Evolutionary conservation across 2,113 vertebrate genomes (phyloP), one percentile per base, ranked within the genome.

Genomic region (Piprites chloris): DNA sequence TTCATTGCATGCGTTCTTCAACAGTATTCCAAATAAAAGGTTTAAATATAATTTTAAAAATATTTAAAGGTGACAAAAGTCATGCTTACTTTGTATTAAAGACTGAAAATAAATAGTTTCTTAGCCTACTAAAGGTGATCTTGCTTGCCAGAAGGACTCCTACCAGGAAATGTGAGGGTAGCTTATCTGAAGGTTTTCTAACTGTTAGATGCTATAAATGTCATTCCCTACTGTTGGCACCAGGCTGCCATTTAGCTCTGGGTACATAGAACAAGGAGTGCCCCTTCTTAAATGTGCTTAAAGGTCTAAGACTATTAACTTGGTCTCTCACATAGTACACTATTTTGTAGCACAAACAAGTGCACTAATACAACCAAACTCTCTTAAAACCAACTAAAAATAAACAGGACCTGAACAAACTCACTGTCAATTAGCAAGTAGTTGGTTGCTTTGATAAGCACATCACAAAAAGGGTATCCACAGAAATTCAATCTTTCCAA

Each of bases 381-480:
- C 86, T 90, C 85, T 91, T 94, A 94, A 86, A 97, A 89, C 59
- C 89, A 96, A 96, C 95, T 95, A 96, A 96, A 98, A 97, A 85
- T 93, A 98, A 97, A 97, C 66, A 96, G 87, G 46, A 97, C 87
- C 93, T 97, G 95, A 95, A 88, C 88, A 95, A 97, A 93, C 74
- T 95, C 56, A 19, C 93, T 97, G 93, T 93, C 96, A 93, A 88
- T 97, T 97, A 97, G 94, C 96, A 97, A 95, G 96, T 80, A 95
- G 67, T 93, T 93, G 73, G 91, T 93, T 96, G 90, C 94, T 97
- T 97, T 97, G 90, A 96, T 97, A 97, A 97, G 95, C 91, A 28
- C 94, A 89, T 98, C 82, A 87, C 83, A 97, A 87, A 90, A 94
- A 50, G 81, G 18, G 50, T 91, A 97, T 92, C 90, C 94, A 96